Percentiles rank a stretch among this genome's conserved stretches.
Conservation (phyloP, 2,113 vertebrate genomes). For the Thunnus thynnus region DNA sequence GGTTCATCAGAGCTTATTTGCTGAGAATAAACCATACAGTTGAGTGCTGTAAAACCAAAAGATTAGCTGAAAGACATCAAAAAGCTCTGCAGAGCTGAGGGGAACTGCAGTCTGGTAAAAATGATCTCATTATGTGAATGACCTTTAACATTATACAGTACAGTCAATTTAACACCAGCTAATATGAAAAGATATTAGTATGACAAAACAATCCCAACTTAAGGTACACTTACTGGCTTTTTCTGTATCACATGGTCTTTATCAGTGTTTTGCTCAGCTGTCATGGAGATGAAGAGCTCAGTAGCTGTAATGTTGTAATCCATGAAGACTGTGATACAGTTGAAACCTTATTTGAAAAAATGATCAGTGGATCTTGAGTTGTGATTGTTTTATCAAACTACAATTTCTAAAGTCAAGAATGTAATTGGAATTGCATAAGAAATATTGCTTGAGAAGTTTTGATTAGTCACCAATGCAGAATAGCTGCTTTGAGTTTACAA, state of each 20-base stretch:
- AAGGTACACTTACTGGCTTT: too few relatives aligned
- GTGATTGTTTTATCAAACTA: not conserved
- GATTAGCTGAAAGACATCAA: not conserved
- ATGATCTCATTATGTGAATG: too few relatives aligned
- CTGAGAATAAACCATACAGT: not conserved
- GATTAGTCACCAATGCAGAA: not conserved
- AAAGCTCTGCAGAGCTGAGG: not conserved
- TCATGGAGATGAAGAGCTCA: not conserved
- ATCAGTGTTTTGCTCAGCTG: not conserved
- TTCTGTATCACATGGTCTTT: too few relatives aligned
- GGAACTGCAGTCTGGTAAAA: not conserved
- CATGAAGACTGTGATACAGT: not conserved
- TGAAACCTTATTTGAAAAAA: not conserved
- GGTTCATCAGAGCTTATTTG: not conserved
- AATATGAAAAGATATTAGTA: too few relatives aligned
- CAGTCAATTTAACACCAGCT: too few relatives aligned
- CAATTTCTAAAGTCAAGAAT: too few relatives aligned
- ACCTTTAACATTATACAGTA: too few relatives aligned
- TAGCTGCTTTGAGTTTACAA: not conserved
- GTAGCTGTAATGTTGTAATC: not conserved
- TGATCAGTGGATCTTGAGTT: not conserved
- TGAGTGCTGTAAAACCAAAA: not conserved
- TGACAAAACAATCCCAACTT: not conserved
- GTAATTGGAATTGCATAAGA: not conserved
- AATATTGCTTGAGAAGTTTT: not conserved